Base-by-base conservation (phyloP, 1,140 invertebrate genomes). In the Pantala flavescens region DNA sequence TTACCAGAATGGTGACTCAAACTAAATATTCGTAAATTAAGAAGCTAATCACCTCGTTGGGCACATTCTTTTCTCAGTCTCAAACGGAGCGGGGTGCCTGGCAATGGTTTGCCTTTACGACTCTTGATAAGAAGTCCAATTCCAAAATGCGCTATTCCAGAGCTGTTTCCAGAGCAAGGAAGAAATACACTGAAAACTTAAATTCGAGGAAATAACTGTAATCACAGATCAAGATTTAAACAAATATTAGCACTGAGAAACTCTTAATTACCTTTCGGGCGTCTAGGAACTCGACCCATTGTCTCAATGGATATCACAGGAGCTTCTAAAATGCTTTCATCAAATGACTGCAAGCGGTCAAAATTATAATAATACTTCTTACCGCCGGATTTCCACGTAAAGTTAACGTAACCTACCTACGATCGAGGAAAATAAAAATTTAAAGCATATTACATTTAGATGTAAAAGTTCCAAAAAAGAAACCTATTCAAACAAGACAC, bases 31-130 rank as follows among this genome's bases (percentile, higher is more conserved):
- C 9, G 2, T 36, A n/a, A n/a, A 5, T 9, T 36, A 2, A 36
- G 9, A 36, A 36, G 28, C 28, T 16, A 7, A 7, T 63, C 88
- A 94, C 92, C 92, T 89, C 91, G 90, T 85, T 93, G 89, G 83
- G 91, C 89, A 87, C 96, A 98, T 88, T 97, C 92, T 89, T 98
- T 98, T 83, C 93, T 90, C 79, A 98, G 87, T 81, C 90, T 91
- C 77, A 98, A 87, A 80, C 91, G 88, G 76, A 98, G 86, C 74
- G 96, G 95, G 79, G 94, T 97, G 78, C 94, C 95, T 80, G 92
- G 90, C 75, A 97, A 83, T 71, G 91, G 89, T 80, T 88, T 85
- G 77, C 88, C 90, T 83, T 88, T 90, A 80, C 87, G 87, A 81
- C 86, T 91, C 83, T 94, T 89, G 77, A 98, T 94, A 76, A 92